Percentiles rank a stretch among this genome's conserved stretches.
Evolutionary conservation across 30 jellyfish, hydroid and myxozoan genomes (phyloP).

Genomic region (Hydractinia echinata): DNA sequence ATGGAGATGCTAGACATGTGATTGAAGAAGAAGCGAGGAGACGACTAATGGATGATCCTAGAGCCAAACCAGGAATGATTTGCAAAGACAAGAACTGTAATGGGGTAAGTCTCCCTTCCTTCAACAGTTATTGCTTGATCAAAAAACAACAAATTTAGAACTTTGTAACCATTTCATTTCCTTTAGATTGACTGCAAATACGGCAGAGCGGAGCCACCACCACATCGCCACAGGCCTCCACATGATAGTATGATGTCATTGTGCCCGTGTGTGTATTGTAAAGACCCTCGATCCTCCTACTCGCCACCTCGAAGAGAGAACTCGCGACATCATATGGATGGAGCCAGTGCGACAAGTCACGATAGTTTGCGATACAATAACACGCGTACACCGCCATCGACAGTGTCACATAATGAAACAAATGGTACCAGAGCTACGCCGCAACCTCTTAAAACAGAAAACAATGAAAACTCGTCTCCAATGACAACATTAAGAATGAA

Average conservation of each 20-base stretch:
- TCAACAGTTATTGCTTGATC: neutral
- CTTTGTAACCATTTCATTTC: neutral
- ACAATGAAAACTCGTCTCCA: neutral
- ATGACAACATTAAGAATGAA: constrained; percentile 32
- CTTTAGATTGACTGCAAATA: constrained; percentile 33
- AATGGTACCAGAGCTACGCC: constrained; percentile 21
- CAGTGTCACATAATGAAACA: neutral
- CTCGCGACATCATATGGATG: constrained; percentile 43
- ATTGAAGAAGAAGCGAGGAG: constrained; percentile 64
- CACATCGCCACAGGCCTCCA: constrained; percentile 17
- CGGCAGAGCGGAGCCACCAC: constrained; percentile 5
- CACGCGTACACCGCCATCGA: constrained; percentile 13
- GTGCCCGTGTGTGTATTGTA: constrained; percentile 44
- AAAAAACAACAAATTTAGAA: neutral
- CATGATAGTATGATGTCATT: constrained; percentile 23
- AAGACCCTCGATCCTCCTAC: constrained; percentile 24
- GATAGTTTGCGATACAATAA: constrained; percentile 9
- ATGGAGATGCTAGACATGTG: constrained; percentile 88
- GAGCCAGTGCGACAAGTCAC: constrained; percentile 32
- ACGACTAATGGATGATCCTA: constrained; percentile 20
- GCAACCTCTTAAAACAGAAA: constrained; percentile 7
- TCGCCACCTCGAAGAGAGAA: constrained; percentile 25
- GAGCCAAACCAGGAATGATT: neutral
- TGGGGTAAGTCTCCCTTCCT: constrained; percentile 36
- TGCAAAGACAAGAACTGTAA: constrained; percentile 54